phyloP scores from a whole-genome alignment of 2,888 invertebrate species.

The Oxytorus armatus region DNA sequence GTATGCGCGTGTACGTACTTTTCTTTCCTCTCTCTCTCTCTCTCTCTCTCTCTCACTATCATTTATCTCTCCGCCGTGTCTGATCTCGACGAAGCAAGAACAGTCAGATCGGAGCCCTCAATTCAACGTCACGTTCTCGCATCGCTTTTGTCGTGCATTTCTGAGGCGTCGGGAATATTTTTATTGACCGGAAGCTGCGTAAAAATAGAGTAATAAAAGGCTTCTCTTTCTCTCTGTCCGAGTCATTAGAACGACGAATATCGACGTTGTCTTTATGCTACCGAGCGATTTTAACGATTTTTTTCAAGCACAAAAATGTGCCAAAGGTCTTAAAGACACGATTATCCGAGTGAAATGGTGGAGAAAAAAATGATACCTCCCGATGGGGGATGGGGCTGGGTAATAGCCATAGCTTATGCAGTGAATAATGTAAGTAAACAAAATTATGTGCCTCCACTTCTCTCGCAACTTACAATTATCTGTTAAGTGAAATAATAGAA shows the following conservation, averaged over 20 bases:
- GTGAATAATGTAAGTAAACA: constrained; percentile 87
- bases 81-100: constrained; percentile 37
- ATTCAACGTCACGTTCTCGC: constrained; percentile 49
- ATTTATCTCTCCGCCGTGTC: constrained; percentile 57
- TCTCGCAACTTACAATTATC: too few relatives aligned
- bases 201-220: constrained; percentile 23
- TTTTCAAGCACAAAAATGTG: constrained; percentile 26
- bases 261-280: too few relatives aligned
- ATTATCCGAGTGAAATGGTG: constrained; percentile 27
- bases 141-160: constrained; percentile 54
- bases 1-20: constrained; percentile 12
- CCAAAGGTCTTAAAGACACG: constrained; percentile 15
- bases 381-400: constrained; percentile 89
- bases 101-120: constrained; percentile 48
- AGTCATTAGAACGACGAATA: too few relatives aligned
- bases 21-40: constrained; percentile 26
- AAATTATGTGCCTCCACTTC: too few relatives aligned
- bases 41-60: constrained; percentile 33
- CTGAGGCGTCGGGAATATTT: constrained; percentile 54
- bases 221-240: background rate
- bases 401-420: constrained; percentile 87
- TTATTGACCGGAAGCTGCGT: constrained; percentile 66
- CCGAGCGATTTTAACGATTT: too few relatives aligned
- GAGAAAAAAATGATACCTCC: constrained; percentile 85
- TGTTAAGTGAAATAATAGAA: too few relatives aligned